Evolutionary conservation across 2,888 invertebrate species (phyloP).

Genomic region (Ceramica pisi): DNA sequence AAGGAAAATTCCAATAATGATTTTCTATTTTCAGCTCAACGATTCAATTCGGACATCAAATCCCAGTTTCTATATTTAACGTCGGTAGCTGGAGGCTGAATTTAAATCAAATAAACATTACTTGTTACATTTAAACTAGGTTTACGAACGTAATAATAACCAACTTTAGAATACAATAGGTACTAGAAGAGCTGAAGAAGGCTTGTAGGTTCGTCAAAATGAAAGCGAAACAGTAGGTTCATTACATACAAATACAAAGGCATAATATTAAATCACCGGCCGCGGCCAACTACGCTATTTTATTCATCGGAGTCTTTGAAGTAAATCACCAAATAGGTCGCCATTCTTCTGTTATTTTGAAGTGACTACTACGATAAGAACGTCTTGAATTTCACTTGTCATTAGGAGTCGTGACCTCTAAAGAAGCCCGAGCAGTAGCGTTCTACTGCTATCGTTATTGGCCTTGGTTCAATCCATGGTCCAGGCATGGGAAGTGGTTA

Average conservation of each 20-base stretch:
- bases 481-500: too few relatives aligned
- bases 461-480: too few relatives aligned
- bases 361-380: too few relatives aligned
- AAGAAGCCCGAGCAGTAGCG: too few relatives aligned
- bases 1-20: slow-evolving; percentile 44
- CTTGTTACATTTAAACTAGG: slow-evolving; percentile 3
- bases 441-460: too few relatives aligned
- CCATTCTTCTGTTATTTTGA: too few relatives aligned
- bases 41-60: slow-evolving; percentile 1
- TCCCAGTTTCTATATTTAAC: slow-evolving; percentile 23
- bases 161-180: slow-evolving; percentile 14
- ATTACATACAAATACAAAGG: background rate
- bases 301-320: too few relatives aligned
- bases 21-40: slow-evolving; percentile 37
- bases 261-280: background rate
- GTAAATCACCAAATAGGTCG: too few relatives aligned
- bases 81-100: slow-evolving; percentile 2
- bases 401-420: too few relatives aligned
- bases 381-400: too few relatives aligned
- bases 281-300: background rate
- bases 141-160: slow-evolving; percentile 2
- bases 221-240: background rate
- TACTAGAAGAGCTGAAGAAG: background rate
- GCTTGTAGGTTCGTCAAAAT: background rate
- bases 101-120: slow-evolving; percentile 32